Evolutionary conservation across 2,113 vertebrate genomes (phyloP).

Genomic region (Recurvirostra avosetta): DNA sequence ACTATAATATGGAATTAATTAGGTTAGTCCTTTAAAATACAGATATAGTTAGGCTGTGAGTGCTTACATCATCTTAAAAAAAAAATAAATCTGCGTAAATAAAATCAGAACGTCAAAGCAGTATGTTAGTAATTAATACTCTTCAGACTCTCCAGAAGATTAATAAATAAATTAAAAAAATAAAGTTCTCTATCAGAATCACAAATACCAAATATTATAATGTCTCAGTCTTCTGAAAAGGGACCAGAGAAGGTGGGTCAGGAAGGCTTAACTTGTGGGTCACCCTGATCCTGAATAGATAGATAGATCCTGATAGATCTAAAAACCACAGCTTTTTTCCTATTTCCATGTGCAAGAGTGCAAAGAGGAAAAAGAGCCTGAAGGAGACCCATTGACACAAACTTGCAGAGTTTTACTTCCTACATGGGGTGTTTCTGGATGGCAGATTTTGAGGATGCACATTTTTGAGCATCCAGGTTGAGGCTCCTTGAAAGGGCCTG

Average conservation of each 20-base stretch:
- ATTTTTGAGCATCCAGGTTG: neutral
- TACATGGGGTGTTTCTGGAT: neutral
- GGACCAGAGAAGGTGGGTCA: neutral
- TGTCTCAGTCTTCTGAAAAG: neutral
- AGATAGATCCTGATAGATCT: neutral
- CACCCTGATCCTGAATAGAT: neutral
- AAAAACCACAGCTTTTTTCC: neutral
- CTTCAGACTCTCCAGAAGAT: neutral
- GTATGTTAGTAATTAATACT: neutral
- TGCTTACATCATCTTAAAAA: neutral
- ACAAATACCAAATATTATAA: neutral
- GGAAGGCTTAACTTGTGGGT: neutral
- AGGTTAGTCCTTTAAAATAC: neutral
- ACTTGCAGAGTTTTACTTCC: neutral
- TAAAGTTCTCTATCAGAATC: neutral
- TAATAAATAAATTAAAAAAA: neutral
- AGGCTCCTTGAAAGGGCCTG: neutral
- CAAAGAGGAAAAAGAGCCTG: neutral
- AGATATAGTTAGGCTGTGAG: too few relatives aligned
- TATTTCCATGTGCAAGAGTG: neutral
- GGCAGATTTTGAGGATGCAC: neutral
- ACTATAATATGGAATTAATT: neutral
- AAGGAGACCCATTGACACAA: neutral
- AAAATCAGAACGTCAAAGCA: neutral
- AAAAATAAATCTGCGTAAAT: neutral